Percentiles rank a stretch among this genome's conserved stretches.
Evolutionary conservation across 30 jellyfish, hydroid and myxozoan genomes (phyloP).

Genomic region (Mastigias papua): DNA sequence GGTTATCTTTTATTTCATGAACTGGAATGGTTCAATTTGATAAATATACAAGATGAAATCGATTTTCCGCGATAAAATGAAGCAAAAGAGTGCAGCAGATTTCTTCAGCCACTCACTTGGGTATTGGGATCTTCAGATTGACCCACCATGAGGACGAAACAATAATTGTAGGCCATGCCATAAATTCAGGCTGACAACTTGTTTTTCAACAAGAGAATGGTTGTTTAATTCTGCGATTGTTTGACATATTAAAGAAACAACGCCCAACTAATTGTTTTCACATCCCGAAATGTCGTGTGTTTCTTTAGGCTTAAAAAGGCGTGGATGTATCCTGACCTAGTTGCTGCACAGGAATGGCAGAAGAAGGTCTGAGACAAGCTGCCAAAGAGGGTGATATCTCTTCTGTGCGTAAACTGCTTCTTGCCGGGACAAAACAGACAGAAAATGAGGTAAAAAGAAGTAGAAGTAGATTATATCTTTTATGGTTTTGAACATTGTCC

Average conservation of each 20-base stretch:
- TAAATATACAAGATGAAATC: neutral
- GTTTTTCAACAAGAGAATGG: slow-evolving; percentile 3
- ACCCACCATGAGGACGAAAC: neutral
- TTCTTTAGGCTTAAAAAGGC: slow-evolving; percentile 14
- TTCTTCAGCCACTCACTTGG: neutral
- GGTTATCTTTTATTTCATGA: too few relatives aligned
- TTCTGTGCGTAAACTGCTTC: slow-evolving; percentile 40
- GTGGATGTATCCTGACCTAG: slow-evolving; percentile 15
- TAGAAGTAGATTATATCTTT: neutral
- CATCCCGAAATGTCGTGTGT: neutral
- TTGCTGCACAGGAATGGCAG: slow-evolving; percentile 77
- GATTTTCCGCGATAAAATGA: neutral
- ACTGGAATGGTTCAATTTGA: neutral
- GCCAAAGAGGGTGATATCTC: slow-evolving; percentile 74
- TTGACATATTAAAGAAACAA: slow-evolving; percentile 11
- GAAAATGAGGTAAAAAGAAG: slow-evolving; percentile 51
- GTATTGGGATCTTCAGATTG: neutral
- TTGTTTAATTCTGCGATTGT: neutral
- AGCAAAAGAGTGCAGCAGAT: neutral
- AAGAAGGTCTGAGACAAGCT: slow-evolving; percentile 65
- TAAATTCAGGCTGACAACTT: neutral
- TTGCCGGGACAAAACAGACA: slow-evolving; percentile 73
- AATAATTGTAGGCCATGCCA: neutral
- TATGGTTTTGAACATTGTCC: neutral
- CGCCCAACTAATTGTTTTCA: slow-evolving; percentile 71